phyloP scores from a whole-genome alignment of 2,113 vertebrate species.

The Nesoenas mayeri region DNA sequence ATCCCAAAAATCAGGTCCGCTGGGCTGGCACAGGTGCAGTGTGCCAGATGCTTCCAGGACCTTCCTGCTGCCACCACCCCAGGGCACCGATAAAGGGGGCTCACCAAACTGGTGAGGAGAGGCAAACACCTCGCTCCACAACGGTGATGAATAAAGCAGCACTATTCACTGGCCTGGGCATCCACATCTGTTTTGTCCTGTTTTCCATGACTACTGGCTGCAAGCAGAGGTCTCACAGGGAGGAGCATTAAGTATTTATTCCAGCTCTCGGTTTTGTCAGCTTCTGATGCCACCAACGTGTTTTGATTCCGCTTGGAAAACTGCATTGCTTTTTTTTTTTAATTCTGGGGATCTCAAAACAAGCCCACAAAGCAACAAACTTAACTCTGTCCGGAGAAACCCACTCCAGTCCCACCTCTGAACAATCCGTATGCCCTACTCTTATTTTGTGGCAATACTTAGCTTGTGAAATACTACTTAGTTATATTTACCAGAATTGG shows the following conservation, averaged over 20 bases:
- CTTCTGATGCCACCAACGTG: constrained; percentile 15
- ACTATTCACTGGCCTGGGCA: neutral
- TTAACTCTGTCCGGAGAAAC: neutral
- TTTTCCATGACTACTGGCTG: constrained; percentile 61
- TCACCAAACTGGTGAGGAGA: neutral
- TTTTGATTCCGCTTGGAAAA: neutral
- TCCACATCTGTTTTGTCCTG: constrained; percentile 53
- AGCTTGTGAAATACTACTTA: neutral
- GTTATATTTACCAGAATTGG: neutral
- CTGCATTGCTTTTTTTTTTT: neutral
- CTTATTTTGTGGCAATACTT: neutral
- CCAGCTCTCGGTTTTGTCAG: constrained; percentile 10
- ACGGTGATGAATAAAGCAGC: neutral
- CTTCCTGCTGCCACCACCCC: neutral
- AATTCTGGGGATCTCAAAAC: neutral
- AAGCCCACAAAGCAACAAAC: neutral
- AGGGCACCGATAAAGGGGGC: neutral
- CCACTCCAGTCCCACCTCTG: neutral
- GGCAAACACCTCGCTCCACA: neutral
- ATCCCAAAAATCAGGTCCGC: neutral
- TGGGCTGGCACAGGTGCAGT: neutral
- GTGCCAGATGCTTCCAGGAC: neutral
- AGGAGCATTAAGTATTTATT: constrained; percentile 60
- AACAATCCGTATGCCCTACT: neutral
- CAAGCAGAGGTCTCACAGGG: constrained; percentile 55